Evolutionary conservation across 2,113 vertebrate genomes (phyloP).

Genomic region (Otus sunia): DNA sequence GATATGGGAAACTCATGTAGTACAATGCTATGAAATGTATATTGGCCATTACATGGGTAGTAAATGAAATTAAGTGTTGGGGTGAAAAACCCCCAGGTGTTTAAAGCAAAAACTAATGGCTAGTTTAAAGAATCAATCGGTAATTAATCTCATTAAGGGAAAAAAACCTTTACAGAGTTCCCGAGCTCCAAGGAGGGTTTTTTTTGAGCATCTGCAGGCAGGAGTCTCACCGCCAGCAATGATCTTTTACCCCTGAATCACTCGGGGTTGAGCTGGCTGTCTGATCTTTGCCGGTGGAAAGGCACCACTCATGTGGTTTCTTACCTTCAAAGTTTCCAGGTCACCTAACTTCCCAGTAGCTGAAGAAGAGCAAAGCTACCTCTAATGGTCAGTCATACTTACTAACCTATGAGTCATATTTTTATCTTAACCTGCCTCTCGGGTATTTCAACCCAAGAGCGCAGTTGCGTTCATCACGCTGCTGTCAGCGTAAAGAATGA

Average conservation of each 20-base stretch:
- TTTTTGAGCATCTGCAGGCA: neutral
- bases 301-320: neutral
- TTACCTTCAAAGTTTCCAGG: neutral
- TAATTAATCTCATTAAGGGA: neutral
- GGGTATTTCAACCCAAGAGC: neutral
- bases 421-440: neutral
- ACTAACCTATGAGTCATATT: accelerated
- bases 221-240: neutral
- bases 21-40: neutral
- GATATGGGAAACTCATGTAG: neutral
- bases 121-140: neutral
- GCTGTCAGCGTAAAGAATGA: neutral
- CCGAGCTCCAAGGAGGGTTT: neutral
- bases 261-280: neutral
- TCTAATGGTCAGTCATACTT: neutral
- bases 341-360: neutral
- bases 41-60: neutral
- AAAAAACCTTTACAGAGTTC: neutral
- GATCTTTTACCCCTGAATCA: neutral
- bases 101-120: neutral
- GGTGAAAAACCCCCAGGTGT: accelerated
- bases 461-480: neutral
- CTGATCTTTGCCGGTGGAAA: neutral
- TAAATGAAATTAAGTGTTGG: neutral
- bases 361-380: neutral